Conservation (phyloP, 2,888 invertebrate genomes). For the Phalera bucephala region DNA sequence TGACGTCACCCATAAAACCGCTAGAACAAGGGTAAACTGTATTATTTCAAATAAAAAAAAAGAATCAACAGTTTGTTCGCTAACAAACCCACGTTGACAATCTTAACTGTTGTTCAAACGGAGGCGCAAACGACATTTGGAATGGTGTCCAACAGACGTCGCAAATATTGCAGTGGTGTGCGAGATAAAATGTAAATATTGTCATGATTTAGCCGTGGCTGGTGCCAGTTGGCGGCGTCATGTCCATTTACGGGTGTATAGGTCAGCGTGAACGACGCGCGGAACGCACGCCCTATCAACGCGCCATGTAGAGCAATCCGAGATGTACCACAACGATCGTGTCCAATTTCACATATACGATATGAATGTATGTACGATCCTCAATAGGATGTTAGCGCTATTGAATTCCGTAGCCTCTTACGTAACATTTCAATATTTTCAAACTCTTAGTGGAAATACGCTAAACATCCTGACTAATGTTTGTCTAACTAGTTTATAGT, state of each 20-base stretch:
- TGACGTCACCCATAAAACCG: no score
- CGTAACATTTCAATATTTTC: neutral
- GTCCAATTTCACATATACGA: constrained; percentile 12
- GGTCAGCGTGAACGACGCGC: constrained; percentile 49
- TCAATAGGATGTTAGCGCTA: no score
- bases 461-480: neutral
- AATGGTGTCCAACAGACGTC: constrained; percentile 25
- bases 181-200: constrained; percentile 62
- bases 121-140: constrained; percentile 13
- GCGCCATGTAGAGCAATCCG: constrained; percentile 51
- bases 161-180: constrained; percentile 46
- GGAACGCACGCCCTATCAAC: constrained; percentile 40
- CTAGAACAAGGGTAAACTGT: no score
- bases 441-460: constrained; percentile 1
- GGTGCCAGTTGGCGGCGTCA: constrained; percentile 54
- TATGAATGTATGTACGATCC: no score
- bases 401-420: neutral
- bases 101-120: constrained; percentile 21
- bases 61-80: no score
- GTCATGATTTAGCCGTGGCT: constrained; percentile 59
- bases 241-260: constrained; percentile 63
- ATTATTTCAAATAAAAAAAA: no score
- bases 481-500: no score
- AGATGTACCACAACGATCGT: constrained; percentile 31
- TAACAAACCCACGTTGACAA: constrained; percentile 3